phyloP scores from a whole-genome alignment of 2,888 invertebrate species.

The Drosophila imparisetae region DNA sequence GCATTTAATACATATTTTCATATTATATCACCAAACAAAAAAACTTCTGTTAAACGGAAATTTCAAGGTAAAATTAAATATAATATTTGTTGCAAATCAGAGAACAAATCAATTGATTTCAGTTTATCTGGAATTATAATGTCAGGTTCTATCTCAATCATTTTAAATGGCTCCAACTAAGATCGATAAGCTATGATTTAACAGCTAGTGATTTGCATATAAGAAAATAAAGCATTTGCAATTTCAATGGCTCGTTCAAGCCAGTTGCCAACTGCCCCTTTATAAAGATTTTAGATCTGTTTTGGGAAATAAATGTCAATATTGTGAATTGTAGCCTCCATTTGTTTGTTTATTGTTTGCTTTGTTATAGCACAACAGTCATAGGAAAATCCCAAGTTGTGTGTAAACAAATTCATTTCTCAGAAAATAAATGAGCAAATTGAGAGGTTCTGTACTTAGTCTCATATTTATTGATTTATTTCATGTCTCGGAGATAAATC shows the following conservation, averaged over 20 bases:
- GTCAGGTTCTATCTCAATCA: not conserved
- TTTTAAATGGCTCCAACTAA: not conserved
- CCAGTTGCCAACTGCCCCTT: not conserved
- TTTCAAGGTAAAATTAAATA: not conserved
- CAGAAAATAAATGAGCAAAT: not conserved
- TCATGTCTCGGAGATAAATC: too few relatives aligned
- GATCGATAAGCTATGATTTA: too few relatives aligned
- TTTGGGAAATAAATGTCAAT: not conserved
- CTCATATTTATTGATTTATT: not conserved
- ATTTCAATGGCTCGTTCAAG: not conserved
- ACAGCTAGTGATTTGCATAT: not conserved
- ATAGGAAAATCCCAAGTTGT: not conserved
- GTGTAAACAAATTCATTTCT: conserved; percentile 12
- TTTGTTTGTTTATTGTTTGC: conserved; percentile 2
- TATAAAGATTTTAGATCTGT: not conserved
- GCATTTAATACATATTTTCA: not conserved
- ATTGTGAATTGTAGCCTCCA: not conserved
- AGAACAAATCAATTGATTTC: not conserved
- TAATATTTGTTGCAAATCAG: not conserved
- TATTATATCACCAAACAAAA: not conserved
- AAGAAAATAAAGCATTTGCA: not conserved
- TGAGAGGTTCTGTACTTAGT: not conserved
- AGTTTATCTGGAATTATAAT: not conserved
- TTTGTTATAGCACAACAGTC: not conserved
- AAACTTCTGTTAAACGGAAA: not conserved